Evolutionary conservation across 92 coral and sea anemone genomes (phyloP), one percentile per base, ranked within the genome.

Genomic region (Palythoa grandiflora): DNA sequence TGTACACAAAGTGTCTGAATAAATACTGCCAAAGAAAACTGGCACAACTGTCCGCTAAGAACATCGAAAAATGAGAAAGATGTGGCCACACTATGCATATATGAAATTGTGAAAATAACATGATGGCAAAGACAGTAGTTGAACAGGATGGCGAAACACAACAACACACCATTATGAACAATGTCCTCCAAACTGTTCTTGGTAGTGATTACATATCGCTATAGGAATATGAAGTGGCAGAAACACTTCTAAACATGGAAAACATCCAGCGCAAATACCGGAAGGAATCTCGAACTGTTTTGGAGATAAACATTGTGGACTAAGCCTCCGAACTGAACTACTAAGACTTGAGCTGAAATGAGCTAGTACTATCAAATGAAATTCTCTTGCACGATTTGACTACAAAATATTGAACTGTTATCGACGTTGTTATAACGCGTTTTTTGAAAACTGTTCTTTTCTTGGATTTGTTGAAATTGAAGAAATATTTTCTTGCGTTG

Each of bases 81-180:
- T 85, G 83, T 85, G 89, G 83, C 51, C 71, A 53, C 89, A 73
- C 57, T 83, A 86, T 86, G 87, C 39, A 65, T 50, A 59, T 48
- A 73, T 66, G 44, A n/a, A 59, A 83, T 47, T 68, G 87, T 52
- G 63, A 83, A 68, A 70, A 70, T 63, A 37, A 35, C 70, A 19
- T 63, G 70, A 63, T 63, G 36, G 70, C 36, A 63, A 63, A 63
- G 70, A 63, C n/a, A 63, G 70, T 63, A 63, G 70, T n/a, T 63
- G 35, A 63, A 19, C 70, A 63, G 70, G 70, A 63, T 63, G 70
- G 70, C 10, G 70, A 63, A 63, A 63, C 70, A 63, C 70, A 63
- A 19, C 70, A 63, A 63, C 70, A 19, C 70, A 63, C 70, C 35
- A 63, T 63, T 63, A 63, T n/a, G 70, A 63, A 63, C 70, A 63